Evolutionary conservation across 2,888 invertebrate genomes (phyloP), one percentile per base, ranked within the genome.

Genomic region (Dioctria linearis): DNA sequence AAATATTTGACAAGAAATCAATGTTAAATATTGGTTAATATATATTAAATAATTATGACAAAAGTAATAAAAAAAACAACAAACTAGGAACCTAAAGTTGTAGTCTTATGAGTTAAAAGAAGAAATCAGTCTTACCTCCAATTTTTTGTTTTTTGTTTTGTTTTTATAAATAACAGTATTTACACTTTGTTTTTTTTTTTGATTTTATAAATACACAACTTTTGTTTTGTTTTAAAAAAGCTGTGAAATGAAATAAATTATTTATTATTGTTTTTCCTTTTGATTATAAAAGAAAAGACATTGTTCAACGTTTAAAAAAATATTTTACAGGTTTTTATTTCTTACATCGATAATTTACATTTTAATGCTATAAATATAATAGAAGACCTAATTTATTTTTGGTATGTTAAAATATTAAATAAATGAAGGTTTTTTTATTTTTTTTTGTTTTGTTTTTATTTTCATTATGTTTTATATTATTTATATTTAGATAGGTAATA

Each of bases 91-190:
- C 81, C 83, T 82, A 83, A 83, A 84, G 80, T 83, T 83, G 81
- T 25, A 82, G 75, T 81, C 73, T 73, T 82, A 80, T 78, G 25
- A 80, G 80, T 81, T 81, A 80, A 73, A 82, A 82, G 79, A 83
- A 25, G 25, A 82, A 83, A 83, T 84, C 83, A 84, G 84, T 84
- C 84, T 84, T 84, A 84, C 84, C 84, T 84, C 84, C 83, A 83
- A 82, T 83, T 83, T 82, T 83, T 81, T 25, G 25, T 1, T 25
- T 25, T 25, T 25, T 80, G 82, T 79, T 83, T 81, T 69, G 65
- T 80, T 65, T 79, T 78, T 79, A 71, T 59, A 61, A 79, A 80
- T 82, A 73, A 59, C 82, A 82, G 63, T 82, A 82, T 73, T 73
- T 73, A 73, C 57, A 73, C 57, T 57, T 73, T 65, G 37, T 25